Evolutionary conservation across 2,797 vertebrate species (phyloP).

Genomic region (Vultur gryphus): DNA sequence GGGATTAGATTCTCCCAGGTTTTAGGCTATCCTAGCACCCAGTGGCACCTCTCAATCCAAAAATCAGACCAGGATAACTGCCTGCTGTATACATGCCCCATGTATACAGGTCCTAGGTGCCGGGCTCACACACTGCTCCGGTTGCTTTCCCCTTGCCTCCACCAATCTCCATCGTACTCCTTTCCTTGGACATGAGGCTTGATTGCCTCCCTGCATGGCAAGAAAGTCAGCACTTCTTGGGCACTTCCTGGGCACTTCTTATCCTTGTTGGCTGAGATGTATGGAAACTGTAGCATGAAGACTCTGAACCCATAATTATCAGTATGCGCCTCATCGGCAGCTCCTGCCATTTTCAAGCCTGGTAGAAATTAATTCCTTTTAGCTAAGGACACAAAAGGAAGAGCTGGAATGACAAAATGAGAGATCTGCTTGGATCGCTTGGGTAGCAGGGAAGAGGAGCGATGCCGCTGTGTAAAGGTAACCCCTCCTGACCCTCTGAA

Average conservation of each 20-base stretch:
- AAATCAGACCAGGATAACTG: neutral
- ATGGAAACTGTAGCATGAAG: neutral
- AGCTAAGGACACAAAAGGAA: neutral
- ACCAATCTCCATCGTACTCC: neutral
- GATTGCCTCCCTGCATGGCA: neutral
- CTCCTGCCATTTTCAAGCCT: neutral
- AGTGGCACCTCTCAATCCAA: neutral
- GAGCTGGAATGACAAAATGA: neutral
- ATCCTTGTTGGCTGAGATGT: neutral
- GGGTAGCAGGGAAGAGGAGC: neutral
- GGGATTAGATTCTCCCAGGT: neutral
- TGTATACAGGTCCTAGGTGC: too few relatives aligned
- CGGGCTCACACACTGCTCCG: accelerated
- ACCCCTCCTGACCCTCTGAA: neutral
- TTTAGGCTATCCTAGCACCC: neutral
- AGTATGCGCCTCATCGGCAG: neutral
- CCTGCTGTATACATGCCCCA: too few relatives aligned
- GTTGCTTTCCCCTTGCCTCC: neutral
- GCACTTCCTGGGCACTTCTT: neutral
- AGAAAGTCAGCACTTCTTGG: neutral
- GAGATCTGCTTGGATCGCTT: neutral
- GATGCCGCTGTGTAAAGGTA: neutral
- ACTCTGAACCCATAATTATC: neutral
- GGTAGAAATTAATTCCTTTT: neutral
- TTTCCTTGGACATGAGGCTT: neutral